These are phyloP conservation scores for Aspidiotus rigidus DNA, from an alignment of 2,888 invertebrate species.

Conservation along the genomic window DNA sequence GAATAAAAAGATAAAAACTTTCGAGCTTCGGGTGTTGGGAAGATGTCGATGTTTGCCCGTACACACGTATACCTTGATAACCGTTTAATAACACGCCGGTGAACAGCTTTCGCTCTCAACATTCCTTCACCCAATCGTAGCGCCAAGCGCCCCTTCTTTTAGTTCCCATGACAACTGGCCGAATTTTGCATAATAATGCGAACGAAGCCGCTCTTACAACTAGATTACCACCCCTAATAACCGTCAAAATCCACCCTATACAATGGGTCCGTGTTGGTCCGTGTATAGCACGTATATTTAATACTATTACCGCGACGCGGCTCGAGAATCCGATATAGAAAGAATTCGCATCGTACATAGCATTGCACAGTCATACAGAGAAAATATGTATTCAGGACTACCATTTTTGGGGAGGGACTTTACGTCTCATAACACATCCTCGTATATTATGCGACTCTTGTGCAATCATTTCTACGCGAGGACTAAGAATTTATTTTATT, in stretches of 20 bases:
- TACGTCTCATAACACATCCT: too few species aligned
- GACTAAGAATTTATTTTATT: too few species aligned
- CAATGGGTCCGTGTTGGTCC: background rate
- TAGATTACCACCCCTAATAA: slow-evolving; percentile 24
- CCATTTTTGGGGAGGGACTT: too few species aligned
- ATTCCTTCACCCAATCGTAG: slow-evolving; percentile 13
- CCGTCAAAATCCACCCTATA: slow-evolving; percentile 20
- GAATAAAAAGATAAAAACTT: too few species aligned
- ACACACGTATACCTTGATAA: background rate
- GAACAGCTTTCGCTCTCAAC: background rate
- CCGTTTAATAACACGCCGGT: slow-evolving; percentile 1
- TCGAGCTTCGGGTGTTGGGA: too few species aligned
- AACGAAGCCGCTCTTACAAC: slow-evolving; percentile 12
- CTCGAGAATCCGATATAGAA: slow-evolving; percentile 5
- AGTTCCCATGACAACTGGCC: slow-evolving; percentile 21
- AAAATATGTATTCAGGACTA: too few species aligned
- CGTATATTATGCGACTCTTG: background rate
- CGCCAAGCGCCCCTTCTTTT: background rate
- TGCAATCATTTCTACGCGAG: too few species aligned
- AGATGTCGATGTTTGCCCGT: too few species aligned
- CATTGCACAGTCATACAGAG: too few species aligned
- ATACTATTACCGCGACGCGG: background rate
- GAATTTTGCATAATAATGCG: slow-evolving; percentile 25
- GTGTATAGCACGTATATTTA: background rate
- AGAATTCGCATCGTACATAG: background rate